Evolutionary conservation across 1,140 invertebrate species (phyloP), one percentile per base, ranked within the genome.

Genomic region (Euura saliciscinereae): DNA sequence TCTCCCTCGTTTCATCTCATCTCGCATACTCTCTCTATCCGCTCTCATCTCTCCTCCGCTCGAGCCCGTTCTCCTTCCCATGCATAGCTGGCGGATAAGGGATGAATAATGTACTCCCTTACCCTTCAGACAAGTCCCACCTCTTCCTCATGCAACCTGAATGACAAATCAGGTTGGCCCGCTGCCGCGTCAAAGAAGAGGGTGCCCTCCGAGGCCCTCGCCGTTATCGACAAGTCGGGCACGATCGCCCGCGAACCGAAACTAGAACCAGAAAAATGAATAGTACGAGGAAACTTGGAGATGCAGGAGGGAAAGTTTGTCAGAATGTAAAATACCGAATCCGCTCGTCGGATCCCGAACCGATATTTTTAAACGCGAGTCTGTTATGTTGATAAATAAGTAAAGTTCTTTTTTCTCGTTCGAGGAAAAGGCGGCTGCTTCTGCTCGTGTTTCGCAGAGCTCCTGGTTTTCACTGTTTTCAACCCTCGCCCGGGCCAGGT

Each of bases 31-130:
- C 65, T 59, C 65, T 45, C 51, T 28, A 64, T 69, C 68, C 44
- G 71, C 66, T 70, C 68, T 71, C 69, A 71, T 71, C 73, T 68
- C 43, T 28, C n/a, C 43, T 42, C 44, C 4, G 11, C 5, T 43
- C 43, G 8, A 70, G 11, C 44, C 43, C 45, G 44, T 51, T 46
- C 43, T 44, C 66, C 44, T 28, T 66, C 64, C 68, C 44, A 43
- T n/a, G n/a, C n/a, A n/a, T 44, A 8, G 66, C 67, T 74, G 44
- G n/a, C 65, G 67, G 83, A 85, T 85, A 84, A 84, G 81, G 79
- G 82, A 84, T 85, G 84, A 85, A 85, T 84, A 85, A 85, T 85
- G 83, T 83, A 85, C 78, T 81, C 76, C 75, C 76, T 59, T 79
- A 74, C 77, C 77, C 79, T 76, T 79, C 71, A 71, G 74, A 79